phyloP scores from a whole-genome alignment of 1,140 invertebrate species.

The Drosophila nebulosa region DNA sequence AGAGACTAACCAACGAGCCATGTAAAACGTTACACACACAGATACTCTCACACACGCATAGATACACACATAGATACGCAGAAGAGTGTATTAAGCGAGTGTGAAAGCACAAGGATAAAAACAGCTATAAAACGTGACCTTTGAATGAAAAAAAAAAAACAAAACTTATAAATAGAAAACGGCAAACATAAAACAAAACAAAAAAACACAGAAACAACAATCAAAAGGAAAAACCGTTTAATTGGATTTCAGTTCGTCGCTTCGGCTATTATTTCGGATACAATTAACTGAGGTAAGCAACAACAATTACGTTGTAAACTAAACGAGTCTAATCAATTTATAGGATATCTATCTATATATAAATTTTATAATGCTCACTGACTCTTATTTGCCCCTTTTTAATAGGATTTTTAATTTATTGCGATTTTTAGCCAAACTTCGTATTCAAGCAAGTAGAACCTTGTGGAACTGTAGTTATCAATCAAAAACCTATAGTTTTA shows the following conservation, averaged over 20 bases:
- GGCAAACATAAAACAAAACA: conserved; percentile 18
- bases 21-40: conserved; percentile 25
- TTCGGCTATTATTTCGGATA: conserved; percentile 38
- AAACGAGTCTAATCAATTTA: neutral
- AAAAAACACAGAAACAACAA: conserved; percentile 2
- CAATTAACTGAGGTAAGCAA: conserved; percentile 49
- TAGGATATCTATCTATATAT: neutral
- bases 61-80: conserved; percentile 7
- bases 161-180: conserved; percentile 49
- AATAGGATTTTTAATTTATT: too few species aligned
- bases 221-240: conserved; percentile 41
- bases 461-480: too few species aligned
- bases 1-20: conserved; percentile 18
- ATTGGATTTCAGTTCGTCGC: conserved; percentile 57
- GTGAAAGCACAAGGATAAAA: conserved; percentile 50
- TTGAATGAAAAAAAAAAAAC: conserved; percentile 34
- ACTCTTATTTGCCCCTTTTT: too few species aligned
- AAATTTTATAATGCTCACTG: neutral
- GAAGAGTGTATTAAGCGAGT: conserved; percentile 41
- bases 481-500: too few species aligned
- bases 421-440: too few species aligned
- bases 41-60: neutral
- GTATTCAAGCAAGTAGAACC: too few species aligned
- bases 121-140: conserved; percentile 49
- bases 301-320: neutral